Base-by-base conservation (phyloP, 2,888 invertebrate genomes). In the Halocaridina rubra region DNA sequence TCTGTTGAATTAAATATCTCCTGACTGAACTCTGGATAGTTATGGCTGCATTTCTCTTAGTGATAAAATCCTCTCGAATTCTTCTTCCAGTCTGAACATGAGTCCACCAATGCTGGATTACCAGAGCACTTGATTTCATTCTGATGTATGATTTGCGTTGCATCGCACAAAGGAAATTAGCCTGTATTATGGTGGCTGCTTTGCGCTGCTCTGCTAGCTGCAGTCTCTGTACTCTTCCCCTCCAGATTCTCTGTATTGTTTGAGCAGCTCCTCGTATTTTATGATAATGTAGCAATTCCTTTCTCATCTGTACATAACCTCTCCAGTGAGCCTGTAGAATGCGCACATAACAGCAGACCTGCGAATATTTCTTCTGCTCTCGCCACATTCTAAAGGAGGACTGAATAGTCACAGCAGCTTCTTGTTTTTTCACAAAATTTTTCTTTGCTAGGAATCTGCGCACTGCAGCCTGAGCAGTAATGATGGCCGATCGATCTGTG, bases 31-130 rank as follows among this genome's bases (percentile, higher is more conserved):
- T 30, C 69, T 75, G 77, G n/a, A 81, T 7, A 72, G 84, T 88
- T 46, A 81, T 71, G 19, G 89, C 88, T 22, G 90, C 89, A 29
- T 75, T 24, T 53, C 84, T 87, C 46, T 85, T 80, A n/a, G 29
- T 39, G 30, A 85, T 8, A 78, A 86, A 89, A 19, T 85, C 59
- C 16, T 29, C 61, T 10, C 78, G 77, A 29, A 69, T 57, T 10
- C 10, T 22, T n/a, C 74, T 30, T n/a, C 82, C 53, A 10, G 33
- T 8, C 13, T 78, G 71, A 61, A 72, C 46, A 27, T 32, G 27
- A 22, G 39, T 71, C 82, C 82, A 82, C 82, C 82, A 82, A 16
- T 30, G 67, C 53, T 82, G 82, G 10, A 82, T 78, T 7, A 61
- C 30, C 7, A 61, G 8, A 22, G 82, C 61, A 32, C 64, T 59